These are phyloP conservation scores for Falcunculus frontatus DNA, from an alignment of 2,113 vertebrate genomes.

Conservation along the genomic window DNA sequence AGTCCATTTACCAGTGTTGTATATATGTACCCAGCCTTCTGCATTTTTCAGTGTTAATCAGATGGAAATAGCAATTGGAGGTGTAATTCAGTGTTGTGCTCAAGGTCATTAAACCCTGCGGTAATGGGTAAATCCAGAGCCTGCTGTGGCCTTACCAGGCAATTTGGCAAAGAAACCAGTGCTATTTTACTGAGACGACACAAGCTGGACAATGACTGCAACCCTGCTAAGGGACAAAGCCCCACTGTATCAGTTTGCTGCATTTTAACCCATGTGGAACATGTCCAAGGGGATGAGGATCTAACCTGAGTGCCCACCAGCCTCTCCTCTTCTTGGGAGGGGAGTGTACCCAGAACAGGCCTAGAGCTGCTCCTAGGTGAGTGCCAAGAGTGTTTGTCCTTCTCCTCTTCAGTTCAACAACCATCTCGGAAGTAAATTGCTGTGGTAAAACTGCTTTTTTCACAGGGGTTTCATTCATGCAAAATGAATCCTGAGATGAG, in stretches of 20 bases:
- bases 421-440: background rate
- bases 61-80: slow-evolving; percentile 13
- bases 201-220: background rate
- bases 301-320: background rate
- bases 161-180: background rate
- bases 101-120: slow-evolving; percentile 13
- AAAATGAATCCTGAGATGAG: background rate
- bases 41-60: slow-evolving; percentile 39
- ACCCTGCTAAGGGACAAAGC: background rate
- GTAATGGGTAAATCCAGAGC: slow-evolving; percentile 7
- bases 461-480: background rate
- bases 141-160: background rate
- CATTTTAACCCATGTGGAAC: background rate
- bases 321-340: background rate
- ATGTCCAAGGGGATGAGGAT: background rate
- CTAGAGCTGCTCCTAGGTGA: background rate
- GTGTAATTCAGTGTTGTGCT: slow-evolving; percentile 30
- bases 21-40: background rate
- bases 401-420: background rate
- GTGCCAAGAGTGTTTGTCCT: background rate
- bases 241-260: background rate
- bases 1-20: background rate
- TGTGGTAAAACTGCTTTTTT: background rate
- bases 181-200: background rate
- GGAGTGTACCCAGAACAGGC: background rate